Evolutionary conservation across 2,888 invertebrate species (phyloP).

Genomic region (Amorpha juglandis): DNA sequence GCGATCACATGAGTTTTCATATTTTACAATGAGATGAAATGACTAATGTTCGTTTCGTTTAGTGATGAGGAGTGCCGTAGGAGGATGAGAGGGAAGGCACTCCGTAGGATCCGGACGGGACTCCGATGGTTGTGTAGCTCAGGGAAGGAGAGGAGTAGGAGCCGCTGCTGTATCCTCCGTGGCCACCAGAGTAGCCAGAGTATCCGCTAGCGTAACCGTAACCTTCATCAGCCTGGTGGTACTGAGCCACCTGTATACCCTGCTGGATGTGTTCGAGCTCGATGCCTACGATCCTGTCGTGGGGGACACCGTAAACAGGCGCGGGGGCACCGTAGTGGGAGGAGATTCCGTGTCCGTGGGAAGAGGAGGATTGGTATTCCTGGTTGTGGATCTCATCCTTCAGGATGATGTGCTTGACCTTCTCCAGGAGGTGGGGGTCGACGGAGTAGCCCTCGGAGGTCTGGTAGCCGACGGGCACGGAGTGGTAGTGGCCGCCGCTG

Average conservation of each 20-base stretch:
- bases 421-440: slow-evolving; percentile 91
- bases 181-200: slow-evolving; percentile 61
- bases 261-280: slow-evolving; percentile 93
- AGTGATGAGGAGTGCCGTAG: slow-evolving; percentile 77
- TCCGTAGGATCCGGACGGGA: slow-evolving; percentile 78
- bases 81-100: slow-evolving; percentile 73
- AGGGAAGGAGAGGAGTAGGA: slow-evolving; percentile 58
- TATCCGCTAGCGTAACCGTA: slow-evolving; percentile 75
- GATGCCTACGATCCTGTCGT: slow-evolving; percentile 90
- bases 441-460: slow-evolving; percentile 92
- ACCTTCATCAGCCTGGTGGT: slow-evolving; percentile 88
- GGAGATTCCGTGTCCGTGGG: slow-evolving; percentile 82
- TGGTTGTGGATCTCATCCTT: slow-evolving; percentile 89
- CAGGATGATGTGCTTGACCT: slow-evolving; percentile 92
- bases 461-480: slow-evolving; percentile 90
- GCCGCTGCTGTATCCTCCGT: slow-evolving; percentile 49
- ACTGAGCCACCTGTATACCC: slow-evolving; percentile 94
- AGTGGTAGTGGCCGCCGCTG: slow-evolving; percentile 89
- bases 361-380: slow-evolving; percentile 76
- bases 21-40: slow-evolving; percentile 68
- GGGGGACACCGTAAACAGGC: slow-evolving; percentile 87
- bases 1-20: slow-evolving; percentile 79
- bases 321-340: slow-evolving; percentile 89
- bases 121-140: slow-evolving; percentile 71
- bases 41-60: slow-evolving; percentile 67